phyloP scores from a whole-genome alignment of 2,888 invertebrate genomes.

The Euzophera pinguis region DNA sequence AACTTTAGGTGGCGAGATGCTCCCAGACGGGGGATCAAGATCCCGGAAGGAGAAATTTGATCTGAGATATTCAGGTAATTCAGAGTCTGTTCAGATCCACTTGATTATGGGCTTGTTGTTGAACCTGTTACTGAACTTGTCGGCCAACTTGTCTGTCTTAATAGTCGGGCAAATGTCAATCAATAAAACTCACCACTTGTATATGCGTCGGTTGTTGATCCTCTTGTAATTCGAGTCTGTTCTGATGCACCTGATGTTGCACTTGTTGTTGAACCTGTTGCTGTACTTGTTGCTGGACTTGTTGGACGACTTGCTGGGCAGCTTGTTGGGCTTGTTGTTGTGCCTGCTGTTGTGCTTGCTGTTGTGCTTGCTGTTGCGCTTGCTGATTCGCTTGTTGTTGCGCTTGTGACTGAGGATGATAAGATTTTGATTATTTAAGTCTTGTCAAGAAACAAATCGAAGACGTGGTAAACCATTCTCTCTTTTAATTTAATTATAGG shows the following conservation, averaged over 20 bases:
- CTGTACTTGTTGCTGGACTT: slow-evolving; percentile 39
- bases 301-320: slow-evolving; percentile 60
- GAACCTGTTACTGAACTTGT: slow-evolving; percentile 48
- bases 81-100: too few species aligned
- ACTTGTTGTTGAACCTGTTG: slow-evolving; percentile 64
- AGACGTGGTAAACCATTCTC: too few species aligned
- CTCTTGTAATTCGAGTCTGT: slow-evolving; percentile 56
- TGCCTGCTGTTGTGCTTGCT: slow-evolving; percentile 48
- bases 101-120: slow-evolving; percentile 57
- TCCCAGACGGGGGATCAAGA: too few species aligned
- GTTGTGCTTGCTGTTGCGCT: slow-evolving; percentile 27
- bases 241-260: slow-evolving; percentile 49
- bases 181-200: slow-evolving; percentile 69
- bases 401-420: slow-evolving; percentile 38
- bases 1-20: too few species aligned
- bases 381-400: slow-evolving; percentile 39
- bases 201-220: slow-evolving; percentile 74
- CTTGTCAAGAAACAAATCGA: too few species aligned
- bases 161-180: too few species aligned
- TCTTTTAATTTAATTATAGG: too few species aligned
- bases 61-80: too few species aligned
- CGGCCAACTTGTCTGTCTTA: too few species aligned
- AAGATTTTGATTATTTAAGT: too few species aligned
- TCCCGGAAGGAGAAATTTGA: too few species aligned
- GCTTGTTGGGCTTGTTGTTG: slow-evolving; percentile 56